These are phyloP conservation scores for Botia kubotai DNA, from an alignment of 2,797 vertebrate species.

Conservation along the genomic window DNA sequence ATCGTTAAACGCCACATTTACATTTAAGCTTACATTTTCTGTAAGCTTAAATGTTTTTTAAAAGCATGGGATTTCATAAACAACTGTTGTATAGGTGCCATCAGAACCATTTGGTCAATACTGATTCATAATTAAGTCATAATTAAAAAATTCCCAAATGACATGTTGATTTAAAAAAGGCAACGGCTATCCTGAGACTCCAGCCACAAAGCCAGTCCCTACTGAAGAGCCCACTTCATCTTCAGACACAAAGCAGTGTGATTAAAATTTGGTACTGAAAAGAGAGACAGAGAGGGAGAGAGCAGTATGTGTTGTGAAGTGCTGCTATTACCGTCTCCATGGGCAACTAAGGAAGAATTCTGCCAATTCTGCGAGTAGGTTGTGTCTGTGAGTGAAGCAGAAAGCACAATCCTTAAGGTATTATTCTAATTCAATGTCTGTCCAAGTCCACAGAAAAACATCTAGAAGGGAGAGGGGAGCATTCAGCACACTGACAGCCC, in stretches of 20 bases:
- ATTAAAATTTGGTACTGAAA: slow-evolving; percentile 53
- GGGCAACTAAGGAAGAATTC: slow-evolving; percentile 62
- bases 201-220: slow-evolving; percentile 51
- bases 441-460: slow-evolving; percentile 48
- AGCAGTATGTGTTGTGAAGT: slow-evolving; percentile 50
- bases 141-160: neutral
- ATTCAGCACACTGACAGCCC: slow-evolving; percentile 26
- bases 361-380: slow-evolving; percentile 57
- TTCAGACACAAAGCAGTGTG: slow-evolving; percentile 56
- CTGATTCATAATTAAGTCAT: neutral
- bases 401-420: slow-evolving; percentile 61
- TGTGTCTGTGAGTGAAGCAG: slow-evolving; percentile 50
- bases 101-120: slow-evolving; percentile 1
- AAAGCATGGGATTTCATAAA: too few species aligned
- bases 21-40: neutral
- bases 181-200: slow-evolving; percentile 25
- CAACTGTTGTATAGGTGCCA: neutral
- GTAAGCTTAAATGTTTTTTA: too few species aligned
- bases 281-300: slow-evolving; percentile 36
- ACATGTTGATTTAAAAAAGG: neutral
- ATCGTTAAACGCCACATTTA: neutral
- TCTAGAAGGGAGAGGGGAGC: slow-evolving; percentile 39
- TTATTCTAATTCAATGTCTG: slow-evolving; percentile 63
- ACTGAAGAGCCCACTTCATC: slow-evolving; percentile 45
- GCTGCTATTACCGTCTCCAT: slow-evolving; percentile 62